These are phyloP conservation scores for Netelia virgata DNA, from an alignment of 2,888 invertebrate species.

Conservation along the genomic window DNA sequence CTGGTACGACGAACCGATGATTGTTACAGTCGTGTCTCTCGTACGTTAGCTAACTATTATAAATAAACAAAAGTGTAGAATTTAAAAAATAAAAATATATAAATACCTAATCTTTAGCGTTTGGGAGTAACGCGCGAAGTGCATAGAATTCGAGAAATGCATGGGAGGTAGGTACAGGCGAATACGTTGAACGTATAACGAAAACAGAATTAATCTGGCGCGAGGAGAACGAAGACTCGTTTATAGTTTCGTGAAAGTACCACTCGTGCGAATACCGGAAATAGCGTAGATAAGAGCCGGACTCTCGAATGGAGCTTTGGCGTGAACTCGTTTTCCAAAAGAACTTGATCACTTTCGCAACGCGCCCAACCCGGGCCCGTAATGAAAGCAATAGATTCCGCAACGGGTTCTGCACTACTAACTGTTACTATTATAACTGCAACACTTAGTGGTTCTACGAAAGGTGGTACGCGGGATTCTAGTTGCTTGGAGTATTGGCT, in stretches of 20 bases:
- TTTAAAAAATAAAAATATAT: neutral
- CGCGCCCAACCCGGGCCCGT: conserved; percentile 26
- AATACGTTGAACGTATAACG: neutral
- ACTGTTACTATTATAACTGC: conserved; percentile 35
- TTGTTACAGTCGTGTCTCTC: conserved; percentile 3
- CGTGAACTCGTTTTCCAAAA: conserved; percentile 44
- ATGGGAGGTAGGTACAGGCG: neutral
- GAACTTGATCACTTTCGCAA: conserved; percentile 47
- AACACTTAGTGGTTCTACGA: conserved; percentile 34
- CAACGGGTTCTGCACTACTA: neutral
- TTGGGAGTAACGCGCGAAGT: neutral
- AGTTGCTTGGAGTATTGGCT: conserved; percentile 6
- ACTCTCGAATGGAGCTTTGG: conserved; percentile 27
- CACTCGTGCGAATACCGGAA: neutral
- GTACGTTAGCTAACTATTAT: neutral
- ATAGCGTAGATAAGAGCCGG: neutral
- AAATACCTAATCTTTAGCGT: neutral
- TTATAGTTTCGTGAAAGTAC: neutral
- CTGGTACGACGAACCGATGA: conserved; percentile 2
- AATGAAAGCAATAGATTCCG: conserved; percentile 64
- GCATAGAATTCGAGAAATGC: neutral
- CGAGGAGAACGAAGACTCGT: neutral
- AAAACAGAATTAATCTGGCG: neutral
- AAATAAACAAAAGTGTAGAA: neutral
- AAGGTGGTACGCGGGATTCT: conserved; percentile 6